Base-by-base conservation (phyloP, 2,888 invertebrate species). In the Lasioglossum malachurum region DNA sequence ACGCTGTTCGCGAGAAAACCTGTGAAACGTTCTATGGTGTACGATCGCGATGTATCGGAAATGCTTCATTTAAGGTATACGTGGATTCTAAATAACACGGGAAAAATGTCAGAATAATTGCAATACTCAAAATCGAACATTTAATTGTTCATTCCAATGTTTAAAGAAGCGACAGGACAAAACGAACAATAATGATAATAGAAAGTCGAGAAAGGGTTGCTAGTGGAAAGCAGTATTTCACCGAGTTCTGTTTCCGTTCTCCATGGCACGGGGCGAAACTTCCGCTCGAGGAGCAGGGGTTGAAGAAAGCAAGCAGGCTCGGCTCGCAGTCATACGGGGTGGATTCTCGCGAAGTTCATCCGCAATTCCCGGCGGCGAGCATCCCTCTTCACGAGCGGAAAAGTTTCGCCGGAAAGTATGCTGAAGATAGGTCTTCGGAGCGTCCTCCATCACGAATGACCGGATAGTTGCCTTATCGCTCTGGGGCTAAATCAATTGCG, bases 301-400 rank as follows among this genome's bases (percentile, higher is more conserved):
- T 35, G 38, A 23, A 16, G 23, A 38, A 78, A 71, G 23, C 53
- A 53, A 53, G 44, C 64, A 60, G 67, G 77, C 71, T 78, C 85
- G 23, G 23, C 23, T 53, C 74, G 73, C 78, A 72, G 78, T 71
- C 67, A 78, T 82, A 64, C 69, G 38, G 57, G 57, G 57, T 76
- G 60, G 46, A 38, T 60, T 49, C 67, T 35, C 19, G 76, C 27
- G 72, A 69, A 82, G 85, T 86, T 80, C 69, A 64, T 71, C 78
- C 60, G 41, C 49, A 64, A 82, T 82, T 74, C 85, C 87, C 78
- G 35, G 81, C 76, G 74, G 74, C 79, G 38, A 64, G 67, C 38
- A 35, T 67, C 46, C 49, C 57, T 46, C 31, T 23, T 23, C 41
- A 12, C 57, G 73, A 35, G 46, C 53, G 46, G 78, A n/a, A 71